Conservation (phyloP, 2,888 invertebrate species). For the Troides helena region DNA sequence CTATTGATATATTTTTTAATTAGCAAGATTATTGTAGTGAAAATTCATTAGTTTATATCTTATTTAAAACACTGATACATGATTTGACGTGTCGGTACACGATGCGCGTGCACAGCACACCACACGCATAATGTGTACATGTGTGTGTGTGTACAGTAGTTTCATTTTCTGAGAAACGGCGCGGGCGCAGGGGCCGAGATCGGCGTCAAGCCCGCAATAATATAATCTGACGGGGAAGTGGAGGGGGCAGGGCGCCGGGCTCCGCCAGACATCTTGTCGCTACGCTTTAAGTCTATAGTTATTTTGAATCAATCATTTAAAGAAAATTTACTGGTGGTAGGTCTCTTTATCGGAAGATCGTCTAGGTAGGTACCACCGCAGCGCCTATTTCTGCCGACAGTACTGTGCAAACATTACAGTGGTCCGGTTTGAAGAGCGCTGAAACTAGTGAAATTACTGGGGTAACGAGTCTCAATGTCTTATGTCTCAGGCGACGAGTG, state of each 20-base stretch:
- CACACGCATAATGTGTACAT: conserved; percentile 29
- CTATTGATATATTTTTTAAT: neutral
- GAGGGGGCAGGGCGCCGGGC: conserved; percentile 39
- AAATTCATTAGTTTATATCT: conserved; percentile 1
- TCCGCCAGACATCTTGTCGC: conserved; percentile 78
- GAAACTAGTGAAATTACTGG: too few species aligned
- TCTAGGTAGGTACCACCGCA: too few species aligned
- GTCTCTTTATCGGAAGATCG: too few species aligned
- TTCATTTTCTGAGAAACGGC: conserved; percentile 69
- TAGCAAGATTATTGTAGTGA: neutral
- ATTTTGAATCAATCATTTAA: conserved; percentile 10
- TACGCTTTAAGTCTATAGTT: conserved; percentile 38
- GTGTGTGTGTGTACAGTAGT: conserved; percentile 49
- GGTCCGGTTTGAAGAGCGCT: too few species aligned
- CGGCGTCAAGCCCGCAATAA: conserved; percentile 62
- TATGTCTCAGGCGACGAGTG: too few species aligned
- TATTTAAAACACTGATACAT: conserved; percentile 26
- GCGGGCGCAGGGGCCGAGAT: conserved; percentile 40
- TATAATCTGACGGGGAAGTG: conserved; percentile 38
- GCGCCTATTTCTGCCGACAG: too few species aligned
- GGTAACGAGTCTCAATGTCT: too few species aligned
- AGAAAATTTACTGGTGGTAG: neutral
- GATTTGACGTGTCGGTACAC: conserved; percentile 34
- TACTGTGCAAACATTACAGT: too few species aligned
- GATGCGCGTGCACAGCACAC: conserved; percentile 5